Evolutionary conservation across 2,113 vertebrate genomes (phyloP), one percentile per base, ranked within the genome.

Genomic region (Hyla sarda): DNA sequence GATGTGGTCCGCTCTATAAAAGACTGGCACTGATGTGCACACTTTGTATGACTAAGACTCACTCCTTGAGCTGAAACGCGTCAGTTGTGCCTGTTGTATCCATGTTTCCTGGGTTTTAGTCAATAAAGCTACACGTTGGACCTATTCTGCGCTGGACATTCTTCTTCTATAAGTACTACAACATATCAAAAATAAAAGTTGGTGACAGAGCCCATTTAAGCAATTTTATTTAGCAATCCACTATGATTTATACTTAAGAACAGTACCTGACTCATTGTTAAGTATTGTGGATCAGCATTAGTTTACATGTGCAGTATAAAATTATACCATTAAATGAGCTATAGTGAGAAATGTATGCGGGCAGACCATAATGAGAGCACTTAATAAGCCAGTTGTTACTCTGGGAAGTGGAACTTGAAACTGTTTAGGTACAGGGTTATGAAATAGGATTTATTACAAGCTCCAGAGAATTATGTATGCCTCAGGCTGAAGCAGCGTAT

Each of bases 401-500:
- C 21, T 82, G 80, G 62, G 17, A 47, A 47, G 45, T 69, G 62
- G 62, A 82, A 82, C 47, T 23, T 69, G 58, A 82, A 45, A 82
- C 80, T 67, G 62, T 82, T 69, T 25, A 69, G 80, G n/a, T 71
- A 48, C 58, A 69, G n/a, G 21, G 78, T 65, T 81, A 81, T 81
- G 78, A 81, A 82, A 82, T 69, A 69, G 62, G 62, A 82, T 67
- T 82, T 82, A 82, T 65, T 82, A 50, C 80, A 82, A 71, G 50
- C 80, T 65, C 80, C 25, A 69, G 80, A 82, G 80, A 82, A 82
- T 82, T 82, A 32, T 67, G 25, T 65, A 52, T 82, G 80, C 80
- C 80, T 69, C 23, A 71, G 80, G 80, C 80, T 69, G 19, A 47
- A 30, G 62, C 60, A 69, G 62, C 69, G 80, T 65, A 82, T 69